A percentile compares a stretch with the other conserved stretches of the same genome.
Conservation (phyloP, 2,888 invertebrate genomes). For the Eumacrocentrus americanus region DNA sequence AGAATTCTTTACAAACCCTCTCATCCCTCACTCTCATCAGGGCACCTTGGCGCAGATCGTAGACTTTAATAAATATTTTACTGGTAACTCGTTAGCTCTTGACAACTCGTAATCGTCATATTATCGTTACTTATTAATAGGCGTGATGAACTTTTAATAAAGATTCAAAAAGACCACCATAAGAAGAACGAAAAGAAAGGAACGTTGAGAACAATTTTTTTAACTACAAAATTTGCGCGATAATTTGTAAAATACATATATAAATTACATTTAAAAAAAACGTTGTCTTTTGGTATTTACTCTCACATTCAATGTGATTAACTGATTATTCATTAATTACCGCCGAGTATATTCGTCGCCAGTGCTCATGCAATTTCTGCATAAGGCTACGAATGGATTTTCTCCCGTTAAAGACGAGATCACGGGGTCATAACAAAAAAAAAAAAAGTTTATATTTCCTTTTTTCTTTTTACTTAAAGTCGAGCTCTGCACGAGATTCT, state of each 20-base stretch:
- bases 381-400: no score
- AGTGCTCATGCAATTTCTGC: no score
- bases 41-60: conserved; percentile 30
- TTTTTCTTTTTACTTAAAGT: no score
- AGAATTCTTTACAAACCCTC: conserved; percentile 24
- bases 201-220: conserved; percentile 1
- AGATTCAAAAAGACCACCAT: conserved; percentile 7
- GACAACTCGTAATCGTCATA: conserved; percentile 27
- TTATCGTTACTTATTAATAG: conserved; percentile 31
- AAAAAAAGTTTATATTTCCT: no score
- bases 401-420: no score
- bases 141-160: conserved; percentile 26
- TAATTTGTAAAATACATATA: conserved; percentile 37
- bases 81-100: conserved; percentile 33
- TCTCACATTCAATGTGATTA: no score
- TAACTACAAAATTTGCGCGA: conserved; percentile 15
- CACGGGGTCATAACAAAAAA: no score
- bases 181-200: conserved; percentile 12
- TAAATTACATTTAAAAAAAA: conserved; percentile 39
- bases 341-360: no score
- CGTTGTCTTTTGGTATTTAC: conserved; percentile 44
- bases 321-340: no score
- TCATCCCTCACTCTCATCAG: conserved; percentile 14
- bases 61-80: conserved; percentile 35
- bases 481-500: neutral